These are phyloP conservation scores for Nycticryphes semicollaris DNA, from an alignment of 2,113 vertebrate genomes.

Conservation along the genomic window DNA sequence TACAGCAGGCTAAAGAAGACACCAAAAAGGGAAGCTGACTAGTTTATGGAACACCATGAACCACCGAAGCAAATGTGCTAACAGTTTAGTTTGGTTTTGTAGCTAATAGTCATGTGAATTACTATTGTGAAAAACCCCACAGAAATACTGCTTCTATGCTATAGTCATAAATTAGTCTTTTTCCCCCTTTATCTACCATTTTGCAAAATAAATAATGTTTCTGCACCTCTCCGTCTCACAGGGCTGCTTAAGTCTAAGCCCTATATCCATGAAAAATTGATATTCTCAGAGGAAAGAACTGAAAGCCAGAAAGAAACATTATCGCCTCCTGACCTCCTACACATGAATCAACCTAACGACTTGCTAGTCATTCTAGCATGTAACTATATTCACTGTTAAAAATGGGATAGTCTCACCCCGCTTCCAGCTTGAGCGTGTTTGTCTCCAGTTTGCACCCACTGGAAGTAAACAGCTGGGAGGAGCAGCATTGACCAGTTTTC, in stretches of 20 bases:
- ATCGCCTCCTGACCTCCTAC: not conserved
- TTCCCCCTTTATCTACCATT: not conserved
- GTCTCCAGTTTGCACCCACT: not conserved
- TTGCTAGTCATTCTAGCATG: not conserved
- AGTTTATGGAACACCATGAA: not conserved
- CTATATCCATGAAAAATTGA: not conserved
- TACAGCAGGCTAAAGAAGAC: not conserved
- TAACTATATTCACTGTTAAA: not conserved
- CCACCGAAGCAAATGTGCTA: not conserved
- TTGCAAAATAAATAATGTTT: not conserved
- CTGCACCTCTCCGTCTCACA: not conserved
- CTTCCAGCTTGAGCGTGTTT: not conserved
- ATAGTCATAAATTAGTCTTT: not conserved
- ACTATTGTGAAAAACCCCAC: not conserved
- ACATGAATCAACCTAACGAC: not conserved
- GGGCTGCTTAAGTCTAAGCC: not conserved
- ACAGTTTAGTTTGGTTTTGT: not conserved
- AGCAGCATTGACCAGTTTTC: not conserved
- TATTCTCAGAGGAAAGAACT: slow-evolving; percentile 1
- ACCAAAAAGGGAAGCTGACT: not conserved
- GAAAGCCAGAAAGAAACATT: slow-evolving; percentile 3
- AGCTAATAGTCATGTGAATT: not conserved
- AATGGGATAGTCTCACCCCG: not conserved
- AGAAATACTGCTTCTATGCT: not conserved
- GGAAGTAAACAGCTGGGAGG: not conserved